phyloP scores from a whole-genome alignment of 1,140 invertebrate species.

The Caenorhabditis briggsae region DNA sequence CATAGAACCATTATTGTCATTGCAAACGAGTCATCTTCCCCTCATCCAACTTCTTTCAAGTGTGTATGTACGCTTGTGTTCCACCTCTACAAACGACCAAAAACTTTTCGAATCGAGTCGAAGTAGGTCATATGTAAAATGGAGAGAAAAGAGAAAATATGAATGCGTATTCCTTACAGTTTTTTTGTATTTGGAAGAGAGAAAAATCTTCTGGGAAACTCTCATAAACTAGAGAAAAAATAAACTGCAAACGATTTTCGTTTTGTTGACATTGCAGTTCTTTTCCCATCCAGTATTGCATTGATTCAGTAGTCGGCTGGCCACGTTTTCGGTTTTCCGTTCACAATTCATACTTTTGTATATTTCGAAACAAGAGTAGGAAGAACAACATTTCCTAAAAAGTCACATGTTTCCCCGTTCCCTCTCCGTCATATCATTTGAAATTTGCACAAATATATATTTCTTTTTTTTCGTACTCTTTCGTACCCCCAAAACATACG shows the following conservation, averaged over 20 bases:
- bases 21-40: neutral
- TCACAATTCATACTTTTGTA: neutral
- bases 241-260: neutral
- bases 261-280: conserved; percentile 21
- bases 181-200: neutral
- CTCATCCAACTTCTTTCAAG: neutral
- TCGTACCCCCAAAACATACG: neutral
- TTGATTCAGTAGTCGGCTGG: conserved; percentile 23
- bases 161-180: neutral
- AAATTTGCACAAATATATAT: neutral
- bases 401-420: conserved; percentile 1
- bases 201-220: neutral
- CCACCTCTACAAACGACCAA: conserved; percentile 37
- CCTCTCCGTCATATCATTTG: neutral
- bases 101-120: conserved; percentile 8
- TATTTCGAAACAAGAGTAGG: neutral
- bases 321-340: neutral
- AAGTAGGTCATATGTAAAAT: conserved; percentile 46
- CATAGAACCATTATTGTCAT: conserved; percentile 5
- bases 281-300: neutral
- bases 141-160: neutral
- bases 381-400: neutral
- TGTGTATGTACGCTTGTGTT: conserved; percentile 43
- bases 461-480: neutral
- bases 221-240: no score